phyloP scores from a whole-genome alignment of 2,113 vertebrate species.

The Hippoglossus stenolepis region DNA sequence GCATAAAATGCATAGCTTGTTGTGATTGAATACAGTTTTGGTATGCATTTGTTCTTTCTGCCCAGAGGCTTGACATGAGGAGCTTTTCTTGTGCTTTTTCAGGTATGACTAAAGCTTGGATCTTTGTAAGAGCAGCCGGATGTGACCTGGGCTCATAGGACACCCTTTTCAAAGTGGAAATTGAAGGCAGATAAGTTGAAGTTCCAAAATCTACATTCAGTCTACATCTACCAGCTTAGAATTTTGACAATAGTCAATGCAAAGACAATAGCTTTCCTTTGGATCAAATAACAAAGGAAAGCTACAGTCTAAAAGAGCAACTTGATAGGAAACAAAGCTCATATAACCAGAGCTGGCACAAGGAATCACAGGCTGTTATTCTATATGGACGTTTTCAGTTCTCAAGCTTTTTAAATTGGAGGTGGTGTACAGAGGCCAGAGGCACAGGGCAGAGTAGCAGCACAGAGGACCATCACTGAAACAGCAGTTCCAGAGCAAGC shows the following conservation, averaged over 20 bases:
- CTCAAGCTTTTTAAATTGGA: conserved; percentile 45
- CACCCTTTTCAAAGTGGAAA: too few species aligned
- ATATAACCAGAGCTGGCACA: not conserved
- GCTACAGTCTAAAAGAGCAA: not conserved
- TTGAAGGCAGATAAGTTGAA: too few species aligned
- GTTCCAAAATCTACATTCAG: too few species aligned
- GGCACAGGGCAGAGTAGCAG: conserved; percentile 73
- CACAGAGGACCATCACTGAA: conserved; percentile 59
- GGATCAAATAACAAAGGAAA: not conserved
- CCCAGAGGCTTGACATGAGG: too few species aligned
- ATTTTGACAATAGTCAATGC: too few species aligned
- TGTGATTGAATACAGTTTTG: conserved; percentile 82
- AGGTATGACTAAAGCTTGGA: conserved; percentile 84
- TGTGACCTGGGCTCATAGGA: too few species aligned
- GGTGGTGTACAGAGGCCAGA: conserved; percentile 72
- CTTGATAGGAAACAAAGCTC: too few species aligned
- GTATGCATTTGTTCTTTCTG: conserved; percentile 86
- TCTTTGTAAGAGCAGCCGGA: conserved; percentile 81
- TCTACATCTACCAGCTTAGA: too few species aligned
- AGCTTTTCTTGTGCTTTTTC: conserved; percentile 87
- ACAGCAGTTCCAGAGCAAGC: conserved; percentile 62
- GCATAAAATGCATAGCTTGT: conserved; percentile 86
- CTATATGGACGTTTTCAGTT: not conserved
- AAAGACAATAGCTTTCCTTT: too few species aligned
- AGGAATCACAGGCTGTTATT: not conserved